Percentiles rank a stretch among this genome's conserved stretches.
These are phyloP conservation scores for Solea solea DNA, from an alignment of 2,113 vertebrate species.

Conservation along the genomic window DNA sequence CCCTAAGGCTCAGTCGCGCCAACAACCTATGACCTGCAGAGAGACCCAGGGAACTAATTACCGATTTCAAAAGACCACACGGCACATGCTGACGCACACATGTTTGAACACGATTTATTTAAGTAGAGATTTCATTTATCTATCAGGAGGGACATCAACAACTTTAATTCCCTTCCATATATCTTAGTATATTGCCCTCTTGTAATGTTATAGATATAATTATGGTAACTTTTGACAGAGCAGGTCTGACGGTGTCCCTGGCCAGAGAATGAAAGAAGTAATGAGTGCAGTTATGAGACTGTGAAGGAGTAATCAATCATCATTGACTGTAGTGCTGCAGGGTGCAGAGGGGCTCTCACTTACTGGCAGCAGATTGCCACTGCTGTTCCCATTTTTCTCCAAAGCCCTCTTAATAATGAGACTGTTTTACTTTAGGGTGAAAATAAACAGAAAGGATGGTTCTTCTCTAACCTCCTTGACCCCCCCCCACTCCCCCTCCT, in stretches of 20 bases:
- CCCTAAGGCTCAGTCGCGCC: constrained; percentile 16
- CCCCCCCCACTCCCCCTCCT: no score
- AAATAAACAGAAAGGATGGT: constrained; percentile 33
- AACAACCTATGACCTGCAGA: constrained; percentile 31
- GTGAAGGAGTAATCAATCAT: constrained; percentile 73
- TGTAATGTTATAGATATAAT: constrained; percentile 8
- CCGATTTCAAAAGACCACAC: constrained; percentile 32
- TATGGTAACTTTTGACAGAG: constrained; percentile 25
- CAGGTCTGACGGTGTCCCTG: constrained; percentile 29
- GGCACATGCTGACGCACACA: constrained; percentile 9
- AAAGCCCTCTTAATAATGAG: constrained; percentile 54
- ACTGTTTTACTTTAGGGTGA: constrained; percentile 35
- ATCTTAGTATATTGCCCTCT: neutral
- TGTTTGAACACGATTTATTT: constrained; percentile 20
- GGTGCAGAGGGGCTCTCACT: constrained; percentile 55
- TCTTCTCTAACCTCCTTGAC: no score
- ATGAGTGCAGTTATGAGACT: constrained; percentile 70
- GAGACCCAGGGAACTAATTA: constrained; percentile 52
- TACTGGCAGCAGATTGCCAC: constrained; percentile 41
- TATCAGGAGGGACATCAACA: constrained; percentile 15
- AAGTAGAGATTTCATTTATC: constrained; percentile 3
- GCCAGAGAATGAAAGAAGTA: constrained; percentile 52
- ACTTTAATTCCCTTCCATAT: neutral
- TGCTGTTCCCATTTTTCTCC: constrained; percentile 56
- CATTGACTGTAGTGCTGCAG: constrained; percentile 66